Percentiles rank a stretch among this genome's conserved stretches.
phyloP scores from a whole-genome alignment of 2,888 invertebrate species.

The Dione juno region DNA sequence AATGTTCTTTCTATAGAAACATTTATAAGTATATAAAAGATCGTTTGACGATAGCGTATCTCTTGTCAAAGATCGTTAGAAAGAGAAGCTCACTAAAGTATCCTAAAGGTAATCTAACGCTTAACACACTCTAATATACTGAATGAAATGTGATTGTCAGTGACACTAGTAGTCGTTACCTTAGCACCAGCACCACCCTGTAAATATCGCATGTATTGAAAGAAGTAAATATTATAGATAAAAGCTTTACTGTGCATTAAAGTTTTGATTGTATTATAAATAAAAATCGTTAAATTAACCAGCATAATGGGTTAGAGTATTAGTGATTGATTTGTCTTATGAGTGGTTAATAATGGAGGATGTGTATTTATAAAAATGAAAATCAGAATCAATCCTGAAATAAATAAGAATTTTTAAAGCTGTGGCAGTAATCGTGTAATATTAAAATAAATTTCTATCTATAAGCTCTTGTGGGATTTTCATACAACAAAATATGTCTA shows the following conservation, averaged over 20 bases:
- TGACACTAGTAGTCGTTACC: slow-evolving; percentile 63
- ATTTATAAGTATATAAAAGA: slow-evolving; percentile 31
- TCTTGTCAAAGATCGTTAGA: slow-evolving; percentile 37
- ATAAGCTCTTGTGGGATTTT: too few relatives aligned
- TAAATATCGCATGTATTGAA: slow-evolving; percentile 55
- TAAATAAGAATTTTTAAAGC: slow-evolving; percentile 60
- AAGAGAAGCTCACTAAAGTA: slow-evolving; percentile 42
- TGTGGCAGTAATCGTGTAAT: slow-evolving; percentile 53
- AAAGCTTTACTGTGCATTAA: slow-evolving; percentile 37
- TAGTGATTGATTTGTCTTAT: slow-evolving; percentile 50
- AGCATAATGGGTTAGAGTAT: not conserved
- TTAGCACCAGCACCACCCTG: slow-evolving; percentile 80
- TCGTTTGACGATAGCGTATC: slow-evolving; percentile 27
- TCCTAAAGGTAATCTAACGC: slow-evolving; percentile 60
- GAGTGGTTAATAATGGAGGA: slow-evolving; percentile 45
- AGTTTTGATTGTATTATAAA: not conserved
- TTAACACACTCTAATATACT: slow-evolving; percentile 65
- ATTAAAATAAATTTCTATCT: slow-evolving; percentile 40
- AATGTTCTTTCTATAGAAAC: slow-evolving; percentile 45
- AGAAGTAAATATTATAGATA: slow-evolving; percentile 48
- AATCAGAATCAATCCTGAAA: slow-evolving; percentile 48
- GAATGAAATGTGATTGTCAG: slow-evolving; percentile 55
- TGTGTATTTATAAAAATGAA: slow-evolving; percentile 50
- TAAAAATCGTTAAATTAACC: not conserved
- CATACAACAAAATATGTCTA: too few relatives aligned